Conservation (phyloP, 2,797 vertebrate genomes). For the Chelonia mydas region DNA sequence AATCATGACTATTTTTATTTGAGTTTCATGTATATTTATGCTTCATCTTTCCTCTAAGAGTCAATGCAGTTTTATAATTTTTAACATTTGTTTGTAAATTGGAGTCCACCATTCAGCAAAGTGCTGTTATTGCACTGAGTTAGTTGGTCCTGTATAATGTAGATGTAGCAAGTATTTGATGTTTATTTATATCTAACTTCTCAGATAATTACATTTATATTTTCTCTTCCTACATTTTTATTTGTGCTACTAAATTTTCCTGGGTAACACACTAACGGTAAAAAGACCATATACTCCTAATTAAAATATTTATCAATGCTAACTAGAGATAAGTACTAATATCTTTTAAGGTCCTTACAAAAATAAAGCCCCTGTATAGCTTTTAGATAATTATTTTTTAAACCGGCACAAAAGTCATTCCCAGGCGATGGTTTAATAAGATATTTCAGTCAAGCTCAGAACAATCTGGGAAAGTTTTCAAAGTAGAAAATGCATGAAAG, state of each 20-base stretch:
- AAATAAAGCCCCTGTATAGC: constrained; percentile 17
- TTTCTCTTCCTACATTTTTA: background rate
- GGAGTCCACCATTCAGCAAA: background rate
- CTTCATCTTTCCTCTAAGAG: background rate
- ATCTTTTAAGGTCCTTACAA: constrained; percentile 8
- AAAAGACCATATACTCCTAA: constrained; percentile 1
- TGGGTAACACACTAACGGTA: background rate
- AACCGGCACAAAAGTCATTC: constrained; percentile 41
- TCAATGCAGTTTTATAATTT: background rate
- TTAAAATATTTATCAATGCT: background rate
- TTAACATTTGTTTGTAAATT: background rate
- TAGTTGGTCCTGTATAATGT: accelerated
- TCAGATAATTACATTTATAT: background rate
- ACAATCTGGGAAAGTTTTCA: constrained; percentile 70
- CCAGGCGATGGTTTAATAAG: constrained; percentile 53
- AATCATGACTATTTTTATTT: background rate
- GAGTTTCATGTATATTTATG: background rate
- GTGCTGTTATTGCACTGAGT: background rate
- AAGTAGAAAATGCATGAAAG: constrained; percentile 65
- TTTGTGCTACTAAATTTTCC: background rate
- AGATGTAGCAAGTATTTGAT: background rate
- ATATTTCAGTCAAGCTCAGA: constrained; percentile 68
- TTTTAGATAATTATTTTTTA: background rate
- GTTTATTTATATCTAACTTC: background rate
- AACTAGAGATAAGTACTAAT: constrained; percentile 1